A percentile compares a stretch with the other conserved stretches of the same genome.
phyloP scores from a whole-genome alignment of 2,888 invertebrate genomes.

The Calameuta filiformis region DNA sequence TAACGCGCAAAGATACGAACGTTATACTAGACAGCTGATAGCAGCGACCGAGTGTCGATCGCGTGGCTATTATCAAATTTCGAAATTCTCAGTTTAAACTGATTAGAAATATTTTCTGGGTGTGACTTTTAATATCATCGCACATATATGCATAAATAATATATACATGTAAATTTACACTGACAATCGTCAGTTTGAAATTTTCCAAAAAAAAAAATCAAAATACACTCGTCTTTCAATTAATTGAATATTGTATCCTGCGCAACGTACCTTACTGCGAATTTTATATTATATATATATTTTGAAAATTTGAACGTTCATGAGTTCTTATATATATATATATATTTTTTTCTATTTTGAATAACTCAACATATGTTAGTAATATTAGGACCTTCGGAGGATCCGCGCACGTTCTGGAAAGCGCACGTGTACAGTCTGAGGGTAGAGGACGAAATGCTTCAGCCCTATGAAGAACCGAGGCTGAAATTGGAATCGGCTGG shows the following conservation, averaged over 20 bases:
- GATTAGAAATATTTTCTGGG: not conserved
- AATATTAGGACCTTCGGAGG: not conserved
- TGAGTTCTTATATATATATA: not conserved
- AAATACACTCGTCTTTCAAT: no score
- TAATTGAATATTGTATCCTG: no score
- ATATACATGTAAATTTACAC: no score
- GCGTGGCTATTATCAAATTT: not conserved
- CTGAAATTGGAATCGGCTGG: constrained; percentile 1
- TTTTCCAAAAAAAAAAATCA: no score
- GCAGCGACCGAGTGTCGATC: not conserved
- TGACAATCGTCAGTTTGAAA: not conserved
- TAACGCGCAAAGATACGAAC: not conserved
- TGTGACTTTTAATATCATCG: not conserved
- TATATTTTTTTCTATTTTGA: not conserved
- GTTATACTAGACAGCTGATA: not conserved
- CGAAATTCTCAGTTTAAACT: not conserved
- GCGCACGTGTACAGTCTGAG: not conserved
- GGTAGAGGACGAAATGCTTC: not conserved
- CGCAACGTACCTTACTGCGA: rapidly evolving
- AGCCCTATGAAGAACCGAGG: not conserved
- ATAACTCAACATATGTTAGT: not conserved
- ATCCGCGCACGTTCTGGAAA: not conserved
- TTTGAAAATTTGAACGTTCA: not conserved
- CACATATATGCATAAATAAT: no score
- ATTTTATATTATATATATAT: not conserved